phyloP scores from a whole-genome alignment of 2,797 vertebrate genomes.

The Paramormyrops hopkinsi region DNA sequence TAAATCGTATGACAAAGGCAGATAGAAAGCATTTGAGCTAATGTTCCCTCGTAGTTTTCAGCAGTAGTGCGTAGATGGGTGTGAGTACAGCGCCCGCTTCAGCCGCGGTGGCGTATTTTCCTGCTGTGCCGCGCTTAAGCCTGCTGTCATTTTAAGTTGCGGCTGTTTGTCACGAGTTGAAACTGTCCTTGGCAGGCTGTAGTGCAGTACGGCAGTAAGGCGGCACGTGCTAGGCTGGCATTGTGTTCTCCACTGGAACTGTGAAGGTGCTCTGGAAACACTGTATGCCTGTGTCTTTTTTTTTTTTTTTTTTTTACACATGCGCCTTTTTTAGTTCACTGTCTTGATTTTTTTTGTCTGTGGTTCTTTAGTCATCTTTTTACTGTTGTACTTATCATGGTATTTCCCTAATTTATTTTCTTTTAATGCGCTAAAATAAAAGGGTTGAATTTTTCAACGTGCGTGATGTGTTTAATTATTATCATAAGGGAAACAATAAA shows the following conservation, averaged over 20 bases:
- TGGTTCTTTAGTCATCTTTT: conserved; percentile 6
- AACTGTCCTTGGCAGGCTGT: conserved; percentile 10
- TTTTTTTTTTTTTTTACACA: not conserved
- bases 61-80: conserved; percentile 16
- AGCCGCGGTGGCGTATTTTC: not conserved
- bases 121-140: not conserved
- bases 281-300: conserved; percentile 25
- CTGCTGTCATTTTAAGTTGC: not conserved
- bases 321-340: conserved; percentile 9
- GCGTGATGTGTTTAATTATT: conserved; percentile 7
- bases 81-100: conserved; percentile 13
- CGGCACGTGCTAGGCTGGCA: conserved; percentile 18
- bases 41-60: not conserved
- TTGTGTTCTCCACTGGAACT: conserved; percentile 15
- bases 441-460: conserved; percentile 21
- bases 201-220: not conserved
- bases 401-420: conserved; percentile 45
- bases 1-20: not conserved
- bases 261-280: conserved; percentile 25
- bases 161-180: conserved; percentile 11
- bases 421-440: conserved; percentile 43
- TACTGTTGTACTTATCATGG: conserved; percentile 26
- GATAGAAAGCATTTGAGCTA: not conserved
- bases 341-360: conserved; percentile 17
- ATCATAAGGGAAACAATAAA: not conserved